These are phyloP conservation scores for Quadroppia sp. DNA, from an alignment of 2,888 invertebrate genomes.

Conservation along the genomic window DNA sequence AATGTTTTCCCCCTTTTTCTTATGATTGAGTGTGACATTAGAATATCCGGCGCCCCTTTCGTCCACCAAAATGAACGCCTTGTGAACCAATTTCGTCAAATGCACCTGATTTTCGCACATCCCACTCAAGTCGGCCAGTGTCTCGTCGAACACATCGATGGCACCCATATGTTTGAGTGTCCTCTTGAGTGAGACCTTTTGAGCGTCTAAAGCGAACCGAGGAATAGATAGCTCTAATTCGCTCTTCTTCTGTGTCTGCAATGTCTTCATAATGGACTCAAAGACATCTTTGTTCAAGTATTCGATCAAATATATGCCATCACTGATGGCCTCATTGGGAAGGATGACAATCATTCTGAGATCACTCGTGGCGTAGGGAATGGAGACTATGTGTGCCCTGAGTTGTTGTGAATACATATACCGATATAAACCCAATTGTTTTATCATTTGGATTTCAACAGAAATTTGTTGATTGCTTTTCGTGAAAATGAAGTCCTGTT, in stretches of 20 bases:
- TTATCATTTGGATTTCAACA: neutral
- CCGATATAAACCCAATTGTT: constrained; percentile 1
- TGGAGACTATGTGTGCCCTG: constrained; percentile 36
- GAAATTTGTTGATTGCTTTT: neutral
- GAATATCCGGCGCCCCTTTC: constrained; percentile 31
- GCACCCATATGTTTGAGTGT: constrained; percentile 43
- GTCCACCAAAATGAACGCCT: constrained; percentile 41
- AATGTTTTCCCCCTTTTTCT: no score
- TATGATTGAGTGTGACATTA: neutral
- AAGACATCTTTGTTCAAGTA: constrained; percentile 30
- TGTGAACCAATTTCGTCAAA: constrained; percentile 40
- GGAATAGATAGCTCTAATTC: constrained; percentile 37
- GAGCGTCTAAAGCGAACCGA: constrained; percentile 38
- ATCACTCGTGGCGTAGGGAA: constrained; percentile 41
- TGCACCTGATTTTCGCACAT: constrained; percentile 30
- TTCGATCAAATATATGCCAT: constrained; percentile 38
- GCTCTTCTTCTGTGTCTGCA: constrained; percentile 2
- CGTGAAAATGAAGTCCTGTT: constrained; percentile 15
- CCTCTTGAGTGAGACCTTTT: constrained; percentile 38
- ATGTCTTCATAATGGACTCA: neutral
- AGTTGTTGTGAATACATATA: constrained; percentile 22
- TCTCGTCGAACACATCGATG: constrained; percentile 36
- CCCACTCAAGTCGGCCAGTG: constrained; percentile 34
- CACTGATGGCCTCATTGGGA: neutral
- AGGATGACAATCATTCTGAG: constrained; percentile 41